Conservation (phyloP, 2,797 vertebrate genomes). For the Myripristis jacobus region DNA sequence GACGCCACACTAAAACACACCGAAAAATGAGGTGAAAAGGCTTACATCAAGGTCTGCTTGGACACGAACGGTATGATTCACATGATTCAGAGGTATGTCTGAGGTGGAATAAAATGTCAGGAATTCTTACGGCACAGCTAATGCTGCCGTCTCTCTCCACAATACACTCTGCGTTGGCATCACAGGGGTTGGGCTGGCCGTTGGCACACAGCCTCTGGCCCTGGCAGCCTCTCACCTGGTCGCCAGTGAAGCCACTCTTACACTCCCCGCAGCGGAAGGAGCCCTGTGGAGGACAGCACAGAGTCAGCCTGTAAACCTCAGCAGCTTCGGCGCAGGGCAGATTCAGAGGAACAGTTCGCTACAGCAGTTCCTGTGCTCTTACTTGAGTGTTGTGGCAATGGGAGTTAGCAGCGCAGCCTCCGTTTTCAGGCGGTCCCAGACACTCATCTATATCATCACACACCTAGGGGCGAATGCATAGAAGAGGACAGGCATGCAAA, state of each 20-base stretch:
- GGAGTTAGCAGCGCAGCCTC: constrained; percentile 91
- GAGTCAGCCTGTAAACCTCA: constrained; percentile 22
- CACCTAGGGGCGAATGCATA: constrained; percentile 52
- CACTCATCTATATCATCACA: constrained; percentile 94
- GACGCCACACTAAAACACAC: constrained; percentile 88
- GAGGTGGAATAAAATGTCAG: neutral
- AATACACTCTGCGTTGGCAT: constrained; percentile 88
- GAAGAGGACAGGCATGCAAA: neutral
- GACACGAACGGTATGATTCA: neutral
- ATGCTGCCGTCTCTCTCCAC: constrained; percentile 90
- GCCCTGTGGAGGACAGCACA: constrained; percentile 82
- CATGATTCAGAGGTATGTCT: too few species aligned
- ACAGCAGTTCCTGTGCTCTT: constrained; percentile 62
- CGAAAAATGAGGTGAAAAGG: neutral
- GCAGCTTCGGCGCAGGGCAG: neutral
- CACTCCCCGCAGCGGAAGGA: constrained; percentile 94
- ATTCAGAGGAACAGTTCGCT: neutral
- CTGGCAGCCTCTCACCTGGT: constrained; percentile 90
- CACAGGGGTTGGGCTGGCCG: constrained; percentile 89
- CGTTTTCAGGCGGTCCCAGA: constrained; percentile 82
- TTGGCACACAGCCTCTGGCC: constrained; percentile 86
- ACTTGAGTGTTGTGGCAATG: constrained; percentile 93
- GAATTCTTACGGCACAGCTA: constrained; percentile 86
- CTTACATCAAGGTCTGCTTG: neutral
- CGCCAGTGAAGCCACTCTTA: constrained; percentile 88